Base-by-base conservation (phyloP, 1,140 invertebrate species). In the Drosophila athabasca region DNA sequence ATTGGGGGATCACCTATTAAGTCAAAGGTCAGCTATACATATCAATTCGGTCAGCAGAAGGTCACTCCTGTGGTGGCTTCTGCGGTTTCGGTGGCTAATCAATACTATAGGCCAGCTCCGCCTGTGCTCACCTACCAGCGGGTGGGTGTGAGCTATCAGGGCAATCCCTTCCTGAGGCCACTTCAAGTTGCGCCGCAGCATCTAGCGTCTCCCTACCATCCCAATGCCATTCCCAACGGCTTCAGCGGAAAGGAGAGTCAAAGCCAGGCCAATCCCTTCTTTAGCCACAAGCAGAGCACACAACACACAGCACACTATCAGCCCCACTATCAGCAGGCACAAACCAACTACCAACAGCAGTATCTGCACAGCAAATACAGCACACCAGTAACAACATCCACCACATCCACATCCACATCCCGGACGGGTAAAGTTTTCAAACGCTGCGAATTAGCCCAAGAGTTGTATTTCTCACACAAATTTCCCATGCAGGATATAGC, bases 391-490 rank as follows among this genome's bases (percentile, higher is more conserved):
- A n/a, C 43, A 72, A 62, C 78, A 82, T 39, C 24, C 22, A n/a
- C 43, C 72, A 62, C 78, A 82, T 39, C 24, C 22, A 68, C 53
- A 79, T 22, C 41, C 51, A 76, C 58, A 72, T 64, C 29, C 72
- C 76, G 65, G 57, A 52, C 13, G 29, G n/a, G 93, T 74, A 95
- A 94, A 90, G 91, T 95, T 51, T 95, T 94, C 92, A 93, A 94
- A 48, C 92, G 94, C 43, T 96, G 95, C 87, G 95, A 95, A 82
- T 91, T 96, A 57, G 95, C 94, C 41, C 91, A 93, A 65, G 95
- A 96, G 80, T 92, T 96, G 41, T 80, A 84, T 48, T 90, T 92
- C 26, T 92, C 93, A 61, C 92, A 94, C 91, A 94, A 51, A 60
- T 87, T 87, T 87, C 83, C 83, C 50, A 87, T 87, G 79, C 83